Evolutionary conservation across 2,888 invertebrate genomes (phyloP).

Genomic region (Keiferia lycopersicella): DNA sequence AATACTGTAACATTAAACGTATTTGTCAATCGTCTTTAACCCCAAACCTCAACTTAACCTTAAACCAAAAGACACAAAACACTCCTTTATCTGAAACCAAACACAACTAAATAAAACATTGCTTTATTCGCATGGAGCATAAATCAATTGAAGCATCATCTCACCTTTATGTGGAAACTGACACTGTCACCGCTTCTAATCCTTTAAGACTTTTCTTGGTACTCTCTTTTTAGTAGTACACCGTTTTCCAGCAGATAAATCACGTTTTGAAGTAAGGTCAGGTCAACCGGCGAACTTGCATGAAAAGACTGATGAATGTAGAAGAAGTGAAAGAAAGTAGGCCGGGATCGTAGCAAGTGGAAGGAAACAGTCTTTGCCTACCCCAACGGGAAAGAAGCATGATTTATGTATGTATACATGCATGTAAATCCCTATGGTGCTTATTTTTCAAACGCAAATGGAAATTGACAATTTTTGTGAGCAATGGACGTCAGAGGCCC

Average conservation of each 20-base stretch:
- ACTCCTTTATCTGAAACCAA: constrained; percentile 33
- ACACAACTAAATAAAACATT: constrained; percentile 34
- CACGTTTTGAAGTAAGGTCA: too few species aligned
- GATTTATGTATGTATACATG: too few species aligned
- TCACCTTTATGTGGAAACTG: constrained; percentile 36
- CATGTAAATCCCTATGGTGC: too few species aligned
- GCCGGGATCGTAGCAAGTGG: too few species aligned
- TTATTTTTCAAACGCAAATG: too few species aligned
- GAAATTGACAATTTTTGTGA: too few species aligned
- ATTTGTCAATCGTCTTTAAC: background rate
- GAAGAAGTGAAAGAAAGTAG: too few species aligned
- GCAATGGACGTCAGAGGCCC: too few species aligned
- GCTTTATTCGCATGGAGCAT: constrained; percentile 29
- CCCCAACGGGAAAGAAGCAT: too few species aligned
- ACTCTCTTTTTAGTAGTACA: constrained; percentile 41
- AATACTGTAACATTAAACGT: background rate
- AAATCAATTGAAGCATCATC: constrained; percentile 28
- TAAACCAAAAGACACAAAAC: background rate
- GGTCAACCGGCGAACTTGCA: too few species aligned
- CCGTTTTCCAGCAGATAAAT: constrained; percentile 33
- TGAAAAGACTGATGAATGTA: too few species aligned
- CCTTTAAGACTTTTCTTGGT: constrained; percentile 35
- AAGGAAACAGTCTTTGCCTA: too few species aligned
- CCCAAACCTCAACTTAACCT: background rate
- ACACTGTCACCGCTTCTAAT: constrained; percentile 39